Evolutionary conservation across 1,140 invertebrate species (phyloP).

Genomic region (Stenopsyche tienmushanensis): DNA sequence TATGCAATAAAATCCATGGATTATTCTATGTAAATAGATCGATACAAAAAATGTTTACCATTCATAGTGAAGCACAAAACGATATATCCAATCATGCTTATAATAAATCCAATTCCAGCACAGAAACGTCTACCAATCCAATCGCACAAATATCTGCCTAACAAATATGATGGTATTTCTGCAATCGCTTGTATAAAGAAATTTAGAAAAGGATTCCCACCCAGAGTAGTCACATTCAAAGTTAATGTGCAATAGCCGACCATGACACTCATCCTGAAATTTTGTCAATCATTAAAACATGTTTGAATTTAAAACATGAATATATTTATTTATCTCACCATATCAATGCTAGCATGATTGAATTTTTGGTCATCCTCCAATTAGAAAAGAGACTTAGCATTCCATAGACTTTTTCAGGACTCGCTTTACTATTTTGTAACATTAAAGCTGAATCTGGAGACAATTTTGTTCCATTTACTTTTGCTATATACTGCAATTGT

Average conservation of each 20-base stretch:
- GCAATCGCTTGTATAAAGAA: slow-evolving; percentile 61
- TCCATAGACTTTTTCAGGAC: slow-evolving; percentile 50
- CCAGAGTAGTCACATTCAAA: slow-evolving; percentile 60
- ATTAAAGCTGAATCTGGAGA: slow-evolving; percentile 46
- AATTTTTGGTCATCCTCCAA: slow-evolving; percentile 58
- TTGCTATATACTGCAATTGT: slow-evolving; percentile 62
- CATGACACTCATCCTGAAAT: slow-evolving; percentile 55
- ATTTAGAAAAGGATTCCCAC: slow-evolving; percentile 66
- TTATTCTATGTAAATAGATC: no score
- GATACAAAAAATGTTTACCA: slow-evolving; percentile 26
- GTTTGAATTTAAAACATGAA: not conserved
- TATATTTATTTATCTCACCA: slow-evolving; percentile 26
- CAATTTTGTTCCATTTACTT: slow-evolving; percentile 61
- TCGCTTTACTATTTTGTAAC: slow-evolving; percentile 42
- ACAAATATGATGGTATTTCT: slow-evolving; percentile 53
- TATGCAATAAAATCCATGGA: no score
- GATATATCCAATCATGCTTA: slow-evolving; percentile 16
- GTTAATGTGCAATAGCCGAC: slow-evolving; percentile 61
- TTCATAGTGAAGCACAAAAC: slow-evolving; percentile 26
- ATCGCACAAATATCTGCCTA: slow-evolving; percentile 43
- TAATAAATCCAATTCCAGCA: slow-evolving; percentile 22
- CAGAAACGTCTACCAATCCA: slow-evolving; percentile 30
- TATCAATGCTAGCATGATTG: slow-evolving; percentile 39
- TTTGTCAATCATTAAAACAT: slow-evolving; percentile 17
- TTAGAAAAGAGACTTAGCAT: slow-evolving; percentile 60